Evolutionary conservation across 2,113 vertebrate species (phyloP).

Genomic region (Phylloscopus trochilus): DNA sequence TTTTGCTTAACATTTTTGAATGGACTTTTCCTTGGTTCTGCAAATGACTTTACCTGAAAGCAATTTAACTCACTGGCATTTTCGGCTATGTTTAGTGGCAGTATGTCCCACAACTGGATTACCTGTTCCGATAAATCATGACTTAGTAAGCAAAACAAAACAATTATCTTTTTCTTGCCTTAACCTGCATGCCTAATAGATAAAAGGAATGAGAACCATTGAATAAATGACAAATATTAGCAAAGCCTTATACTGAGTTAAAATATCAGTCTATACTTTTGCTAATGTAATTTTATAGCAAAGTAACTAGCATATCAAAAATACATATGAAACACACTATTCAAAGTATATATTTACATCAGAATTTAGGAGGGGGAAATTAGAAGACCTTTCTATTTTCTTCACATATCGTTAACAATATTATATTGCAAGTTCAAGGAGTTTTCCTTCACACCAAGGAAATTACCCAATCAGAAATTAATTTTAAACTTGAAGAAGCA

Average conservation of each 20-base stretch:
- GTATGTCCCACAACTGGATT: neutral
- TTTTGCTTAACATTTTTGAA: neutral
- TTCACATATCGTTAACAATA: neutral
- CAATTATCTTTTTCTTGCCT: neutral
- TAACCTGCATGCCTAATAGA: neutral
- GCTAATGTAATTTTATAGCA: neutral
- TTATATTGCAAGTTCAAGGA: neutral
- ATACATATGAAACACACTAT: neutral
- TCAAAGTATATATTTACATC: neutral
- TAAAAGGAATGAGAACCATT: neutral
- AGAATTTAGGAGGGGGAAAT: neutral
- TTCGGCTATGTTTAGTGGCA: neutral
- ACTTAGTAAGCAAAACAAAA: neutral
- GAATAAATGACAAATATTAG: neutral
- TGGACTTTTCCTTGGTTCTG: neutral
- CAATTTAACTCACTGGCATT: neutral
- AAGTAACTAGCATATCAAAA: neutral
- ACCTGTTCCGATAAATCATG: neutral
- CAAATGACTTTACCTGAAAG: neutral
- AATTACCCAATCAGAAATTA: neutral
- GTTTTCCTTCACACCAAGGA: fast-evolving
- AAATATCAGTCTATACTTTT: neutral
- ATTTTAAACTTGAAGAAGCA: neutral
- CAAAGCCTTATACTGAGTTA: neutral
- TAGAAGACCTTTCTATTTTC: neutral